Evolutionary conservation across 2,888 invertebrate species (phyloP), one percentile per base, ranked within the genome.

Genomic region (Thymelicus lineola): DNA sequence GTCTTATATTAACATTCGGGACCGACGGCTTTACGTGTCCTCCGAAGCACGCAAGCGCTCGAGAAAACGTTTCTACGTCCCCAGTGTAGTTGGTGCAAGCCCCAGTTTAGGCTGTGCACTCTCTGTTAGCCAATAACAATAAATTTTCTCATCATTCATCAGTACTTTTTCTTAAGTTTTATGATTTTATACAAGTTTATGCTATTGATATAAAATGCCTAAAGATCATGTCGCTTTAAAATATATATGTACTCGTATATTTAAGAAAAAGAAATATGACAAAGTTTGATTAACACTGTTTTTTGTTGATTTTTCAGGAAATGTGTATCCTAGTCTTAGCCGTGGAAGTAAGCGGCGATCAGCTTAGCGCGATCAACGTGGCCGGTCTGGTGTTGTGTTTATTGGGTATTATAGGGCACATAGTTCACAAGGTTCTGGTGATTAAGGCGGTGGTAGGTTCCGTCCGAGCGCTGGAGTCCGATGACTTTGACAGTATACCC

Each of bases 311-410:
- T 75, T 94, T 94, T 14, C 90, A 99, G 98, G 99, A 99, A 94
- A 96, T 99, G 83, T 97, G 97, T 83, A 98, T 98, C 74, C 93
- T 99, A 78, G 96, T 97, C 60, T 90, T 99, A 77, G 99, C 99
- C 0, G 97, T 98, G 65, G 95, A 96, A 81, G 95, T 97, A 79
- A 97, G 97, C 80, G 97, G 98, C 9, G 99, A 99, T 85, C 95
- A 96, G 81, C 95, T 99, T 83, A 97, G 96, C 71, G 83, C 94
- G 4, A 90, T 98, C 66, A 99, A 99, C 91, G 95, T 96, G 36
- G 88, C 97, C 7, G 99, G 99, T 0, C 92, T 99, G 72, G 88
- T 96, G 9, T 93, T 99, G 67, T 99, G 99, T 83, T 93, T 99
- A 73, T 94, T 96, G 60, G 99, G 99, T 66, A 99, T 99, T 76